These are phyloP conservation scores for Xenopus borealis DNA, from an alignment of 2,113 vertebrate species.

Conservation along the genomic window DNA sequence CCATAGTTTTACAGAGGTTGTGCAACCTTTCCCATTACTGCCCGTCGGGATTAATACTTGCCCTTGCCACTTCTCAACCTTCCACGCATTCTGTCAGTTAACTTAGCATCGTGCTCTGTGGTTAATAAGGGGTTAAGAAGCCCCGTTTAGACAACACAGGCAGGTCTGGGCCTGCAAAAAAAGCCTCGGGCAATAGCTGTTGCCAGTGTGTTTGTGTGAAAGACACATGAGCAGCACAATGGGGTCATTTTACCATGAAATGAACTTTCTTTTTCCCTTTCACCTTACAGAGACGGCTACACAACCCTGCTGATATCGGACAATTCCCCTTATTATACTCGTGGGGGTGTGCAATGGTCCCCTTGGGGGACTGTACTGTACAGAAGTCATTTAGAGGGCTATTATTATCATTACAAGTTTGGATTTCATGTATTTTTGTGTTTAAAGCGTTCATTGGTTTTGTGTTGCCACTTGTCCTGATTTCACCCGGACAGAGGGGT, in stretches of 20 bases:
- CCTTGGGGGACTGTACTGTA: too few relatives aligned
- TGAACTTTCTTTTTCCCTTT: not conserved
- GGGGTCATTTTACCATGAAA: slow-evolving; percentile 6
- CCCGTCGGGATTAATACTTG: not conserved
- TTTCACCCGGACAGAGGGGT: too few relatives aligned
- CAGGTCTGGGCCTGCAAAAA: slow-evolving; percentile 29
- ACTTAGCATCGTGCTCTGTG: too few relatives aligned
- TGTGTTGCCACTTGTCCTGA: too few relatives aligned
- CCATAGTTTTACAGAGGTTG: not conserved
- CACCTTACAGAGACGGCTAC: not conserved
- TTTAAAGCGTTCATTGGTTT: too few relatives aligned
- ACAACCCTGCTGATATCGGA: not conserved
- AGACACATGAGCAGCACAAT: slow-evolving; percentile 10
- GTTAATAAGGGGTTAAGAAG: slow-evolving; percentile 11
- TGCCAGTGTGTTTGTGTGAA: not conserved
- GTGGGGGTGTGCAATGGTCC: too few relatives aligned
- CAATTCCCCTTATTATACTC: not conserved
- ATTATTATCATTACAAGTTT: too few relatives aligned
- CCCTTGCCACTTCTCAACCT: not conserved
- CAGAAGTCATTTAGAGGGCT: too few relatives aligned
- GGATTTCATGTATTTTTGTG: too few relatives aligned
- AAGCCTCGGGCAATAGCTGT: not conserved
- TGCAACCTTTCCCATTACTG: not conserved
- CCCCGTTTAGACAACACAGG: slow-evolving; percentile 4
- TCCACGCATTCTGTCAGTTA: too few relatives aligned